A percentile compares a stretch with the other conserved stretches of the same genome.
Conservation (phyloP, 2,113 vertebrate genomes). For the Plestiodon gilberti region DNA sequence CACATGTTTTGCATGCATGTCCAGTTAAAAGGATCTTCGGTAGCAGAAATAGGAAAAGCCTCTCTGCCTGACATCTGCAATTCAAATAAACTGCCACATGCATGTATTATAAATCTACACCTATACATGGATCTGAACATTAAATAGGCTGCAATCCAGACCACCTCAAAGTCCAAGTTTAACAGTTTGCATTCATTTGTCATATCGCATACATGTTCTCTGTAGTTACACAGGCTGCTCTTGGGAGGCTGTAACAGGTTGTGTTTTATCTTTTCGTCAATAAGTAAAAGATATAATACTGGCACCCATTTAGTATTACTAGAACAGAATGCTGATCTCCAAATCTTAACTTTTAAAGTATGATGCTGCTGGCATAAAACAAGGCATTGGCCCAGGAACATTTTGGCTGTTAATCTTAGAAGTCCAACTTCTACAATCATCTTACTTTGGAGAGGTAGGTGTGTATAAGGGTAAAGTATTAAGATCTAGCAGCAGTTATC, state of each 20-base stretch:
- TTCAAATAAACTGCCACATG: neutral
- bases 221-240: neutral
- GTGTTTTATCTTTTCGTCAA: neutral
- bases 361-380: neutral
- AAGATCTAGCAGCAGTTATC: neutral
- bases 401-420: neutral
- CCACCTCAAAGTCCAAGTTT: neutral
- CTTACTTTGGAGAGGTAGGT: neutral
- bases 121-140: neutral
- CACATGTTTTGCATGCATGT: neutral
- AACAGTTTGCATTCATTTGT: neutral
- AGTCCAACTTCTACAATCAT: neutral
- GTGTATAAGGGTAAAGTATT: too few species aligned
- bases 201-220: neutral
- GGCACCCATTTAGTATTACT: neutral
- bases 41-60: too few species aligned
- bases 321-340: neutral
- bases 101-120: neutral
- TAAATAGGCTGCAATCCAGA: neutral
- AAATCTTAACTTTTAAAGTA: neutral
- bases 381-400: neutral
- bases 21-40: too few species aligned
- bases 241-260: neutral
- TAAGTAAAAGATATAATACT: neutral
- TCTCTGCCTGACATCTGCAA: neutral